phyloP scores from a whole-genome alignment of 2,888 invertebrate genomes.

The Drosophila macrospina region DNA sequence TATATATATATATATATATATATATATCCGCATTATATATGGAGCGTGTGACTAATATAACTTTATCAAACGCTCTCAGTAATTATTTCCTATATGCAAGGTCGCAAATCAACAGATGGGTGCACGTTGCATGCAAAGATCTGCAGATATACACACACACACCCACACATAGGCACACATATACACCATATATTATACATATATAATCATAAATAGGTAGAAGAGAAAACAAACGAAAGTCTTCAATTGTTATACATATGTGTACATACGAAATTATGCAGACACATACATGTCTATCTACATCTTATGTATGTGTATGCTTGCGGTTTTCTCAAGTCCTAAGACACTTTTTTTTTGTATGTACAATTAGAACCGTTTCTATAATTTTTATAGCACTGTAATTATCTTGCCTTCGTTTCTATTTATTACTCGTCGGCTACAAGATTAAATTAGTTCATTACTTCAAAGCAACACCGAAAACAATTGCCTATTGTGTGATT shows the following conservation, averaged over 20 bases:
- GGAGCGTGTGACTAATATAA: constrained; percentile 15
- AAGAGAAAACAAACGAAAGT: constrained; percentile 17
- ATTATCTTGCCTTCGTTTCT: constrained; percentile 5
- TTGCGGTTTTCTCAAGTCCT: not conserved
- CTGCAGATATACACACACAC: constrained; percentile 3
- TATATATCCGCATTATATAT: constrained; percentile 1
- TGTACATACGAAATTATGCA: constrained; percentile 8
- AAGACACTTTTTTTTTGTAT: constrained; percentile 4
- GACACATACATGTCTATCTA: not conserved
- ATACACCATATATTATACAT: not conserved
- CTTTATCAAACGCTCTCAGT: constrained; percentile 22
- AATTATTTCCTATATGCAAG: constrained; percentile 22
- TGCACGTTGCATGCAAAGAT: constrained; percentile 25
- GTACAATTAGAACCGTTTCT: constrained; percentile 1
- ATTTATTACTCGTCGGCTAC: not conserved
- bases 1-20: not conserved
- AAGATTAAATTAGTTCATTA: constrained; percentile 13
- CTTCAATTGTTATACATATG: constrained; percentile 23
- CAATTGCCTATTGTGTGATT: constrained; percentile 18
- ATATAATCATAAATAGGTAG: constrained; percentile 9
- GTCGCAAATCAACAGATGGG: constrained; percentile 45
- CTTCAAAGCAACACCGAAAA: constrained; percentile 17
- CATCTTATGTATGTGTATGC: constrained; percentile 17
- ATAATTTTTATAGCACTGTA: constrained; percentile 15
- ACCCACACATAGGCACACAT: not conserved